Evolutionary conservation across 2,113 vertebrate genomes (phyloP).

Genomic region (Pheucticus melanocephalus): DNA sequence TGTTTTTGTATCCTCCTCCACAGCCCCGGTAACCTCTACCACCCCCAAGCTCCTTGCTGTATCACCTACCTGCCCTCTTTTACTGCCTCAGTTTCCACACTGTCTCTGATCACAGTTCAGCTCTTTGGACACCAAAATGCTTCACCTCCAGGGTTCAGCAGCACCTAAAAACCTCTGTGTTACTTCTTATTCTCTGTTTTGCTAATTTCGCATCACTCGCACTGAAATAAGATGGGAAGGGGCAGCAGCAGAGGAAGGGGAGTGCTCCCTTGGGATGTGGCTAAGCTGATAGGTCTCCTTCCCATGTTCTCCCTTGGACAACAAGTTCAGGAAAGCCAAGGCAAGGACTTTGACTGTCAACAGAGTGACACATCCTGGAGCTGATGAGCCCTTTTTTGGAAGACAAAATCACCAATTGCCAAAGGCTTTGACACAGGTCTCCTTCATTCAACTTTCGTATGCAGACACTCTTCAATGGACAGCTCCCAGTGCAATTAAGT

Average conservation of each 20-base stretch:
- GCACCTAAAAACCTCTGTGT: neutral
- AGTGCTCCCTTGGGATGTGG: neutral
- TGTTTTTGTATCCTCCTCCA: neutral
- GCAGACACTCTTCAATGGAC: neutral
- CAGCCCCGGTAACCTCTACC: neutral
- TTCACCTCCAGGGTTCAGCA: neutral
- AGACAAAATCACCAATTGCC: neutral
- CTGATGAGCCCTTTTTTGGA: neutral
- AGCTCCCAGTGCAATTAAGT: neutral
- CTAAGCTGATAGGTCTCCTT: accelerated
- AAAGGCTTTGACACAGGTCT: neutral
- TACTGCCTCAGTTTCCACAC: neutral
- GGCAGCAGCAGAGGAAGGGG: neutral
- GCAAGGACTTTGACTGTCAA: neutral
- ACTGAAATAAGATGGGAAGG: neutral
- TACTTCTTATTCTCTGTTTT: neutral
- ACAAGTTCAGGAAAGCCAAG: neutral
- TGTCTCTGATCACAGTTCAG: neutral
- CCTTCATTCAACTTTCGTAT: neutral
- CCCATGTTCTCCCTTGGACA: neutral
- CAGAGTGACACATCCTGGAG: neutral
- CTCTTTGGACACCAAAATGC: neutral
- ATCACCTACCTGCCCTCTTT: neutral
- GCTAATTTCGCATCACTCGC: neutral
- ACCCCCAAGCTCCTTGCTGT: neutral